phyloP scores from a whole-genome alignment of 2,888 invertebrate species.

The Nezara viridula region DNA sequence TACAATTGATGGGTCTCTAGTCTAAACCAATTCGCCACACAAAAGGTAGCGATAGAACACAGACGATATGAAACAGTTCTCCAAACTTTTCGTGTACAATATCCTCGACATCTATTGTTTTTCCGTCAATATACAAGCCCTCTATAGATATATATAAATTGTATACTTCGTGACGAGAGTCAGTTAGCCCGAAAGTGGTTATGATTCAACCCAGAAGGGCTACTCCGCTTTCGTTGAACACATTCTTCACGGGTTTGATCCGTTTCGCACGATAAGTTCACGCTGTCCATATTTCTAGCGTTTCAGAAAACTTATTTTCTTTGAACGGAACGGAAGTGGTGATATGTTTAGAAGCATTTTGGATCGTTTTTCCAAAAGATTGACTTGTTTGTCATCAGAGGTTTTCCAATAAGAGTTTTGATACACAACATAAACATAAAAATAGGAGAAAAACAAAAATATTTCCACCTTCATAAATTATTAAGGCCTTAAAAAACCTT shows the following conservation, averaged over 20 bases:
- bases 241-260: not conserved
- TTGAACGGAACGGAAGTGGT: too few relatives aligned
- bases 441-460: too few relatives aligned
- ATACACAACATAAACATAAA: too few relatives aligned
- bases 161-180: not conserved
- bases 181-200: not conserved
- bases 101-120: slow-evolving; percentile 14
- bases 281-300: too few relatives aligned
- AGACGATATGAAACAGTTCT: not conserved
- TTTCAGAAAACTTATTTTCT: too few relatives aligned
- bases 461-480: too few relatives aligned
- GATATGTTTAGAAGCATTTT: too few relatives aligned
- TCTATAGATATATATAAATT: not conserved
- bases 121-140: not conserved
- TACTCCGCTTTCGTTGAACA: not conserved
- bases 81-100: slow-evolving; percentile 2
- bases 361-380: too few relatives aligned
- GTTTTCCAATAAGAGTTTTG: too few relatives aligned
- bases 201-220: not conserved
- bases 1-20: too few relatives aligned
- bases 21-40: not conserved
- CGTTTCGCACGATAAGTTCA: not conserved
- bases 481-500: too few relatives aligned
- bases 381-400: too few relatives aligned
- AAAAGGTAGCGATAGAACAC: not conserved